These are phyloP conservation scores for Acrobasis repandana DNA, from an alignment of 2,888 invertebrate species.

Conservation along the genomic window DNA sequence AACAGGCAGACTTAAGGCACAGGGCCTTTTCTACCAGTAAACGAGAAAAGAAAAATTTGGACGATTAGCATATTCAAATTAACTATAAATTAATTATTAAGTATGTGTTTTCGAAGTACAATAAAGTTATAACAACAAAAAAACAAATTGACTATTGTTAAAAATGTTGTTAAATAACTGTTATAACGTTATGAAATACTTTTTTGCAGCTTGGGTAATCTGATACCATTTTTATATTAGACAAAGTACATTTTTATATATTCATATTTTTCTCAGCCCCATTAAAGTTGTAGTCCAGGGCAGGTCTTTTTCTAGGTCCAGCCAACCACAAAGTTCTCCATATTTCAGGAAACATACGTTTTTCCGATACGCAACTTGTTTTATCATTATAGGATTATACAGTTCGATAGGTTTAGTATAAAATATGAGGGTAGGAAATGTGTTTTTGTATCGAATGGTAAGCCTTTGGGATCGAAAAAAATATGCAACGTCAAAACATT, in stretches of 20 bases:
- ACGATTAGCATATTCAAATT: too few species aligned
- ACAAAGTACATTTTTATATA: not conserved
- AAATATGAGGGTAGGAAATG: slow-evolving; percentile 8
- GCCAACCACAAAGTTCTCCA: slow-evolving; percentile 39
- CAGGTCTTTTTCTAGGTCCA: not conserved
- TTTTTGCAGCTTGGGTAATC: not conserved
- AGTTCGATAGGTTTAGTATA: slow-evolving; percentile 14
- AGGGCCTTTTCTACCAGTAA: too few species aligned
- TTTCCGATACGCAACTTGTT: slow-evolving; percentile 35
- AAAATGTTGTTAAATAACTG: too few species aligned
- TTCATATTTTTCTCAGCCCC: not conserved
- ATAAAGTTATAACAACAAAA: too few species aligned
- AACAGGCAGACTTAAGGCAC: too few species aligned
- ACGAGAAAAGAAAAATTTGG: too few species aligned
- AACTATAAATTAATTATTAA: too few species aligned
- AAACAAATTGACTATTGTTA: too few species aligned
- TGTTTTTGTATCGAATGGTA: slow-evolving; percentile 5
- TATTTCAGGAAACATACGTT: slow-evolving; percentile 32
- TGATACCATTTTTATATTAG: not conserved
- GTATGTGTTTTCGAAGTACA: too few species aligned
- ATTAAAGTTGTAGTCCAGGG: not conserved
- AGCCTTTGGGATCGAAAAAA: slow-evolving; percentile 7
- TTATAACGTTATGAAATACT: not conserved
- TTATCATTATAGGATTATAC: slow-evolving; percentile 39
- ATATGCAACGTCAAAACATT: slow-evolving; percentile 6